Evolutionary conservation across 2,888 invertebrate species (phyloP), one percentile per base, ranked within the genome.

Genomic region (Catocala fraxini): DNA sequence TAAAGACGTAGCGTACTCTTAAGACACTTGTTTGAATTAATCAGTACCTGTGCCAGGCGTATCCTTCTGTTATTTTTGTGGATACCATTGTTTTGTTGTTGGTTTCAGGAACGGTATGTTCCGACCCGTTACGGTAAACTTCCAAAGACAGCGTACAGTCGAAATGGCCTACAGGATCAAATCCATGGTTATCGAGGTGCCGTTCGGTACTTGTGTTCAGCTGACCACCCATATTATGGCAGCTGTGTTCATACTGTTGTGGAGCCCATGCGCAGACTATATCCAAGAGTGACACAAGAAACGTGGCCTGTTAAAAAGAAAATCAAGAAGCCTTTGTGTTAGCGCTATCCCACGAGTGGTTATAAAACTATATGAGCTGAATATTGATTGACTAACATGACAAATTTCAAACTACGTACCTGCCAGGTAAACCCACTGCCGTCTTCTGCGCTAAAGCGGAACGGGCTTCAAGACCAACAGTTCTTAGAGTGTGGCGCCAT

Each of bases 51-150:
- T 54, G 42, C 52, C 47, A 47, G 35, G 47, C 1, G 39, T 55
- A 55, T 48, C 49, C 49, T 53, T 53, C 59, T 64, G 61, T 70
- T 62, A 66, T 59, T 65, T 59, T 59, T 61, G 70, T 68, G 71
- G 76, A 67, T 71, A 69, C 76, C 66, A 77, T 79, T 78, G 80
- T 81, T 80, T 81, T 80, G 84, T 88, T 87, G 85, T 92, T 93
- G 87, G 89, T 92, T 94, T 88, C 91, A 93, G 93, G 93, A 94
- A 92, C 92, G 80, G 79, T 93, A 91, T 80, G 90, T 91, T 89
- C 91, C 92, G 51, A 89, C 89, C 59, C 83, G 85, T 69, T 87
- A 87, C 63, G 93, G 93, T 88, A 88, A 87, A 75, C 89, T 93
- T 49, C 92, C 92, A 25, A 78, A 70, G 69, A 84, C 91, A 63